Evolutionary conservation across 2,113 vertebrate genomes (phyloP).

Genomic region (Laticauda colubrina): DNA sequence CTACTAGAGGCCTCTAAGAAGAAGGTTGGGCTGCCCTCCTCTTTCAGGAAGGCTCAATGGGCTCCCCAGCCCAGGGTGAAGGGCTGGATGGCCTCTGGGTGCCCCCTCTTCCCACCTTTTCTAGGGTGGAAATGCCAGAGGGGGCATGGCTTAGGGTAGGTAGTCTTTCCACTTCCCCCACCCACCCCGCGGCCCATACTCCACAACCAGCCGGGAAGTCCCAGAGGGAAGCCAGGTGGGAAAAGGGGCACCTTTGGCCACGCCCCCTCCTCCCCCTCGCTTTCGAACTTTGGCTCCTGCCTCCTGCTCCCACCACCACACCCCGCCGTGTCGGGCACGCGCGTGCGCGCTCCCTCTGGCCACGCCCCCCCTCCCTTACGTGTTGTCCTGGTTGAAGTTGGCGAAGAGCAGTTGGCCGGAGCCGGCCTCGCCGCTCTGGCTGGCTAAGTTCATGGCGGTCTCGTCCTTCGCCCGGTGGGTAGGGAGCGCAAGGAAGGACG

Average conservation of each 20-base stretch:
- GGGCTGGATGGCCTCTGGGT: not conserved
- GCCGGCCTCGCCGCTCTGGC: slow-evolving; percentile 92
- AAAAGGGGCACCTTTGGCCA: not conserved
- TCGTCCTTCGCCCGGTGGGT: not conserved
- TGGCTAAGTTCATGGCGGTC: slow-evolving; percentile 89
- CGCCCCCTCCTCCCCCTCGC: not conserved
- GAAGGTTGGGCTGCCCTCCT: no score
- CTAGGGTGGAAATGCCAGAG: not conserved
- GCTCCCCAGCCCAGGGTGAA: not conserved
- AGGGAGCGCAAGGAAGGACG: not conserved
- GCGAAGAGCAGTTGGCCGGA: slow-evolving; percentile 95
- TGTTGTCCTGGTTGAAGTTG: slow-evolving; percentile 99
- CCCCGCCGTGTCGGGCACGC: not conserved
- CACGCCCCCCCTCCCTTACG: slow-evolving; percentile 77
- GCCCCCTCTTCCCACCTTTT: not conserved
- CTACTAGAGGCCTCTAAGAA: no score
- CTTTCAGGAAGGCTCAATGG: no score
- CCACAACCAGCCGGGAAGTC: not conserved
- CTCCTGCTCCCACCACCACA: not conserved
- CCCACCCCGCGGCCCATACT: not conserved
- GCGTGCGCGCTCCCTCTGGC: slow-evolving; percentile 21
- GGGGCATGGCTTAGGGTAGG: not conserved
- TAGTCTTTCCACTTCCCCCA: not conserved
- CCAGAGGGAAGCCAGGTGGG: not conserved
- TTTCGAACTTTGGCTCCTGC: not conserved